Conservation (phyloP, 2,888 invertebrate genomes). For the Drosophila anomalata region DNA sequence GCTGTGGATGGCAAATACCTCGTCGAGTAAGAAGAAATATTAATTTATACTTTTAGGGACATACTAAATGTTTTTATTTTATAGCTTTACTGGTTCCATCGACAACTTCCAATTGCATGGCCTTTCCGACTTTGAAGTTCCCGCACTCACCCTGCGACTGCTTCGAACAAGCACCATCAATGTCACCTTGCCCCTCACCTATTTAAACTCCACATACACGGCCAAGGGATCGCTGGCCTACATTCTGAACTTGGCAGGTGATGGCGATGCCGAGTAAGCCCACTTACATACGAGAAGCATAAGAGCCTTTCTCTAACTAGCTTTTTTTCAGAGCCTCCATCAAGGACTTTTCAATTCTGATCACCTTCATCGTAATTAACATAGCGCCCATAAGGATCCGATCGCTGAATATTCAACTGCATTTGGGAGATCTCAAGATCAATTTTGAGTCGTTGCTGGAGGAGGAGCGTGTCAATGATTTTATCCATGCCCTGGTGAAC, state of each 20-base stretch:
- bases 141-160: constrained; percentile 54
- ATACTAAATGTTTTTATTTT: neutral
- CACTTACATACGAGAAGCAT: neutral
- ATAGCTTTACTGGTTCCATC: constrained; percentile 71
- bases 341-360: constrained; percentile 52
- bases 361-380: constrained; percentile 67
- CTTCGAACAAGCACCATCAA: constrained; percentile 65
- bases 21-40: constrained; percentile 62
- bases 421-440: constrained; percentile 65
- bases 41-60: neutral
- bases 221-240: constrained; percentile 80
- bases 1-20: constrained; percentile 70
- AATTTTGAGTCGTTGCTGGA: constrained; percentile 74
- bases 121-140: constrained; percentile 71
- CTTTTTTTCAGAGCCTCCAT: constrained; percentile 56
- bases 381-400: constrained; percentile 60
- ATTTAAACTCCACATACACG: constrained; percentile 71
- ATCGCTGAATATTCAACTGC: constrained; percentile 68
- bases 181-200: constrained; percentile 69
- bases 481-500: constrained; percentile 78
- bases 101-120: constrained; percentile 67
- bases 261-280: constrained; percentile 77
- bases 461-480: constrained; percentile 76
- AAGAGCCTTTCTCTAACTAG: neutral
- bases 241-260: constrained; percentile 76